Percentiles rank a stretch among this genome's conserved stretches.
Evolutionary conservation across 2,113 vertebrate species (phyloP).

Genomic region (Barnardius zonarius): DNA sequence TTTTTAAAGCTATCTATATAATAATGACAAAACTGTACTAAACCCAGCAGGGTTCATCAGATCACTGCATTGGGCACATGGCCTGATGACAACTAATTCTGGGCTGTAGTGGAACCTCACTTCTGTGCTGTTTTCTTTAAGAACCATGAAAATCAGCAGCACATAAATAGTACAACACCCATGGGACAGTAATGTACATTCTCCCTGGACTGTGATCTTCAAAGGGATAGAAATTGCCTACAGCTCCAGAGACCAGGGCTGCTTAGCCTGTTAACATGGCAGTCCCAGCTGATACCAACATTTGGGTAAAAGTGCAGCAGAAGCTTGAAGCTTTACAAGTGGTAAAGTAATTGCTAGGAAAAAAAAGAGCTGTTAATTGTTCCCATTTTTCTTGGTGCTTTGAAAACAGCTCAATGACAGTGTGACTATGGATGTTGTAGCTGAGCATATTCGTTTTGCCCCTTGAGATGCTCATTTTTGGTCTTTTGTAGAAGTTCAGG

Average conservation of each 20-base stretch:
- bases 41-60: not conserved
- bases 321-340: constrained; percentile 30
- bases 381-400: constrained; percentile 46
- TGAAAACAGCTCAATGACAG: not conserved
- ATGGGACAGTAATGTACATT: not conserved
- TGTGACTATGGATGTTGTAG: not conserved
- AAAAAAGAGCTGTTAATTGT: constrained; percentile 29
- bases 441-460: not conserved
- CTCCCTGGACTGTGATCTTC: constrained; percentile 32
- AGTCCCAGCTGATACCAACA: not conserved
- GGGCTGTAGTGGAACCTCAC: not conserved
- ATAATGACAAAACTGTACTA: no score
- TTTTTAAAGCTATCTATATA: not conserved
- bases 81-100: not conserved
- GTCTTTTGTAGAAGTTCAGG: not conserved
- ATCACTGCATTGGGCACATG: not conserved
- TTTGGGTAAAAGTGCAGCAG: constrained; percentile 25
- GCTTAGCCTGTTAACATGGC: not conserved
- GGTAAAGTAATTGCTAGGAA: constrained; percentile 16
- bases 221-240: constrained; percentile 7
- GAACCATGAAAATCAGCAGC: constrained; percentile 42
- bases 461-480: not conserved
- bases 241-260: constrained; percentile 27
- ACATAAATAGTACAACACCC: constrained; percentile 13
- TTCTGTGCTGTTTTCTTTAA: constrained; percentile 49